Evolutionary conservation across 2,888 invertebrate genomes (phyloP), one percentile per base, ranked within the genome.

Genomic region (Fabriciana adippe): DNA sequence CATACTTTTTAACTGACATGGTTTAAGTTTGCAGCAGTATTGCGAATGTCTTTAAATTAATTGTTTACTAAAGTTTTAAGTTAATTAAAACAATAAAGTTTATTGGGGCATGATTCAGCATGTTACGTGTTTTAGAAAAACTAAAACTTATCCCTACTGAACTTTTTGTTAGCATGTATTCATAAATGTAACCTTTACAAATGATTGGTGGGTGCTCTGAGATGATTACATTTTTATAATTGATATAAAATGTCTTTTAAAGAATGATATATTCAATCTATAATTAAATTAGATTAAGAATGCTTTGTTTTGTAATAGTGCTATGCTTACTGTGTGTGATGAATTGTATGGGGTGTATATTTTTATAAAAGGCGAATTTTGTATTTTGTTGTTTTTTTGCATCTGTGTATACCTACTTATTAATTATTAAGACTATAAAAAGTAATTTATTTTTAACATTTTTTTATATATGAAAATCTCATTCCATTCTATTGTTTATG

Each of bases 1-100:
- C 78, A 77, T 76, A 78, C 71, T 79, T 78, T 76, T 72, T 71
- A 72, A 68, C 41, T 61, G 13, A 55, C 54, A 54, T 31, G 57
- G 53, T 54, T 59, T 48, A 31, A 59, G 65, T 53, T 53, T 64
- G 64, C 64, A 18, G 64, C 64, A 18, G 16, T 59, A 47, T 65
- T 59, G 65, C 65, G 59, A 65, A 57, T 26, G 41, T 53, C 26
- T 16, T 53, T 31, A 47, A 15, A 31, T 31, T 15, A n/a, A 13
- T 57, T 41, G 14, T 21, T 26, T 53, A 21, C 41, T 41, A 31
- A 41, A 21, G 18, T 35, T 6, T 55, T 6, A 35, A 50, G 6
- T n/a, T 45, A 21, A 53, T 51, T n/a, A 13, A 6, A 26, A 14
- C 51, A 26, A 4, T 5, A 16, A 47, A 51, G 35, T 51, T 18